Evolutionary conservation across 2,888 invertebrate species (phyloP).

Genomic region (Patella caerulea): DNA sequence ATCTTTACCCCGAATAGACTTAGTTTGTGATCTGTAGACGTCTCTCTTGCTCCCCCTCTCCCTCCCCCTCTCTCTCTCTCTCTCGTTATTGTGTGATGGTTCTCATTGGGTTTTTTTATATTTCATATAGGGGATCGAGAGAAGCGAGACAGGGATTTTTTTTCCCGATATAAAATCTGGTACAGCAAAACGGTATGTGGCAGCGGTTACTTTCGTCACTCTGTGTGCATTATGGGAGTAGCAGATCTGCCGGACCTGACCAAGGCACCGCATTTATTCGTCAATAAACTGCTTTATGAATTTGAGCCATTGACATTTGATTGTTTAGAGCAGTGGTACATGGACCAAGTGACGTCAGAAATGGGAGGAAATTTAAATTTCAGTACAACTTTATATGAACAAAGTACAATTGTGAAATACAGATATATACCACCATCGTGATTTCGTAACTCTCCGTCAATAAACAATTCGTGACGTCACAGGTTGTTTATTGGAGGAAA

Average conservation of each 20-base stretch:
- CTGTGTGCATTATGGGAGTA: slow-evolving; percentile 57
- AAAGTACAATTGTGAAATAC: neutral
- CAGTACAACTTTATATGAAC: slow-evolving; percentile 23
- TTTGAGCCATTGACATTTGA: slow-evolving; percentile 51
- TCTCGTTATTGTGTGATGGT: neutral
- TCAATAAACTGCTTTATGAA: slow-evolving; percentile 61
- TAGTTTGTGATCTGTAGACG: no score
- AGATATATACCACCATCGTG: neutral
- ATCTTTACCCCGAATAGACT: no score
- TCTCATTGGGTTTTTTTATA: neutral
- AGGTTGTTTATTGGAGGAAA: no score
- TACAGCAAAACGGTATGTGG: slow-evolving; percentile 33
- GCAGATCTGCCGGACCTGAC: slow-evolving; percentile 51
- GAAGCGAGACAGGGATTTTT: slow-evolving; percentile 32
- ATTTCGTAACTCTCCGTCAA: no score
- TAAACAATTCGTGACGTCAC: no score
- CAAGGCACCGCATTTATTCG: slow-evolving; percentile 53
- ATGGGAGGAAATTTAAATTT: slow-evolving; percentile 18
- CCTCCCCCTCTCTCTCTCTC: neutral
- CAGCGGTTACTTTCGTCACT: slow-evolving; percentile 47
- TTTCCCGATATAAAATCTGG: slow-evolving; percentile 54
- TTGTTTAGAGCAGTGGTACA: slow-evolving; percentile 57
- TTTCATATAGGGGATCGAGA: slow-evolving; percentile 24
- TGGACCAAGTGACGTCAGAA: slow-evolving; percentile 35
- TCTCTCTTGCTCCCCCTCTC: neutral